These are phyloP conservation scores for Ectemnius continuus DNA, from an alignment of 2,888 invertebrate genomes.

Conservation along the genomic window DNA sequence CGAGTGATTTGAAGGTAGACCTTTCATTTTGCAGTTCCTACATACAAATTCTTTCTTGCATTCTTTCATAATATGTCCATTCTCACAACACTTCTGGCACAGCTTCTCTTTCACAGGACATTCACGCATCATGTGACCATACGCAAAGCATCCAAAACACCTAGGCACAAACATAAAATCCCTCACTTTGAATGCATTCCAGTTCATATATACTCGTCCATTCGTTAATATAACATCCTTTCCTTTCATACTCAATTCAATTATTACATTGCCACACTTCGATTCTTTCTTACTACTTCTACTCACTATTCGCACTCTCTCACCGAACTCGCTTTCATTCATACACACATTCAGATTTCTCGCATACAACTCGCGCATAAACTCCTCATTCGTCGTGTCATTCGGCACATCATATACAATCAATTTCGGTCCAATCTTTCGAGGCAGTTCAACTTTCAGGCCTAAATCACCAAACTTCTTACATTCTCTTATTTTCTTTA, in stretches of 20 bases:
- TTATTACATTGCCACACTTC: conserved; percentile 3
- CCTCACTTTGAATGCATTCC: conserved; percentile 11
- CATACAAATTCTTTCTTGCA: neutral
- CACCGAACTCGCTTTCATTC: neutral
- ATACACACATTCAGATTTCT: neutral
- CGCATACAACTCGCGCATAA: conserved; percentile 5
- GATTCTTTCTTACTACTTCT: neutral
- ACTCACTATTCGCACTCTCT: conserved; percentile 2
- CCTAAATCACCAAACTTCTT: neutral
- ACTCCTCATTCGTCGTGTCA: too few species aligned
- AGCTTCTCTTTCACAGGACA: neutral
- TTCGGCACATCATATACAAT: too few species aligned
- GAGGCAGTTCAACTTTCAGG: neutral
- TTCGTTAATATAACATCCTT: neutral
- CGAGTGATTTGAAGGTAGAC: neutral
- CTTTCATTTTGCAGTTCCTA: conserved; percentile 7
- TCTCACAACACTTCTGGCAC: conserved; percentile 5
- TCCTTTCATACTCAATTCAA: conserved; percentile 6
- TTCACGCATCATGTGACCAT: conserved; percentile 19
- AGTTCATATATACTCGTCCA: conserved; percentile 10
- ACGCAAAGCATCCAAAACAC: conserved; percentile 8
- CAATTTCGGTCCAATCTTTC: conserved; percentile 8
- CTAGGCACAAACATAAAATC: conserved; percentile 3
- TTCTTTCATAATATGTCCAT: neutral
- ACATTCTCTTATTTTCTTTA: neutral